Percentiles rank a stretch among this genome's conserved stretches.
phyloP scores from a whole-genome alignment of 2,888 invertebrate species.

The Hyposoter dolosus region DNA sequence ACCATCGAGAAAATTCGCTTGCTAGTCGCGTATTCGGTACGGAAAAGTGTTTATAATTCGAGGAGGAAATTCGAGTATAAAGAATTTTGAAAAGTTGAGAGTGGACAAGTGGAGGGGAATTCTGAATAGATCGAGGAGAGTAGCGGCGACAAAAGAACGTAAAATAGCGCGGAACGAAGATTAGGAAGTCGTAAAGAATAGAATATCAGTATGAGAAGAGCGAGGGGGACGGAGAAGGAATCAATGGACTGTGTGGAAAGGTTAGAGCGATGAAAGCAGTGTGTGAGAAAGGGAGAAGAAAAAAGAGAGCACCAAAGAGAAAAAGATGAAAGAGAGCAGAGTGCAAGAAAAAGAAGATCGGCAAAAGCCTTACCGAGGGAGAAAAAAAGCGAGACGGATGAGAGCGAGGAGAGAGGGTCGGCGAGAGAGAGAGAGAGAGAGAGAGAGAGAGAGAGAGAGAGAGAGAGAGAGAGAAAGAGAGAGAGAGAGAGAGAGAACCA shows the following conservation, averaged over 20 bases:
- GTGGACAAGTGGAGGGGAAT: neutral
- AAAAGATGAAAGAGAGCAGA: constrained; percentile 24
- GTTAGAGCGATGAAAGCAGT: neutral
- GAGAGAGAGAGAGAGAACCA: neutral
- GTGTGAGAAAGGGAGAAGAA: neutral
- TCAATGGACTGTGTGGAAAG: neutral
- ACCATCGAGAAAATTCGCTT: no score
- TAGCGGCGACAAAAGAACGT: neutral
- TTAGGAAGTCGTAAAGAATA: neutral
- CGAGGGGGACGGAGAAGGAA: neutral
- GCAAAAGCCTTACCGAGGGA: neutral
- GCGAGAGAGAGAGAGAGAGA: constrained; percentile 14
- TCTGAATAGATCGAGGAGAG: neutral
- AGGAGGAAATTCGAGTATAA: neutral
- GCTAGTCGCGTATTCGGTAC: no score
- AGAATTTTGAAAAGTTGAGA: neutral
- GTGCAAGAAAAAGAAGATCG: constrained; percentile 10
- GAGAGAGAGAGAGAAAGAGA: no score
- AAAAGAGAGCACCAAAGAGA: constrained; percentile 2
- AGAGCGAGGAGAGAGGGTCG: neutral
- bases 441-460: constrained; percentile 17
- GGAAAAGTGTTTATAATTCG: no score
- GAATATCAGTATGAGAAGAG: neutral
- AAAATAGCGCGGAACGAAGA: neutral
- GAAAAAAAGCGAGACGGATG: constrained; percentile 13